Evolutionary conservation across 2,888 invertebrate species (phyloP), one percentile per base, ranked within the genome.

Genomic region (Drosophila siamana): DNA sequence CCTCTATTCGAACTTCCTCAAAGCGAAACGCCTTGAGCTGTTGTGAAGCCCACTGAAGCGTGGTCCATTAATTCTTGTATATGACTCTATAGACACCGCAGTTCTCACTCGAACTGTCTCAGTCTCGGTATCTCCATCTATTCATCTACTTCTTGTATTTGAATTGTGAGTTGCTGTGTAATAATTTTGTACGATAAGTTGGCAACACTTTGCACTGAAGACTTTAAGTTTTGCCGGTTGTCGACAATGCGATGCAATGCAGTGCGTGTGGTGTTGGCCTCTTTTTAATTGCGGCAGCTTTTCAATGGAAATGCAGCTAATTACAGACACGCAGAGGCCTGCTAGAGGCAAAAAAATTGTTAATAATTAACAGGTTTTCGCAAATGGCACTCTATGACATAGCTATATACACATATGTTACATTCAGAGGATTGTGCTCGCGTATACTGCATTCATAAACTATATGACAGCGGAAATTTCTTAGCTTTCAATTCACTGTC

Each of bases 141-240:
- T 44, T 4, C 30, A 6, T 15, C n/a, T 36, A 24, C 11, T 9
- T 28, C 43, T 56, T 28, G 36, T n/a, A 26, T 15, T 30, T 46
- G 46, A 41, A 67, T 55, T 40, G 74, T 48, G 56, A 59, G 47
- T 72, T 78, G 72, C 65, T 86, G 73, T 76, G 82, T 78, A 74
- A 88, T 82, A 80, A 89, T 86, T 87, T 71, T 82, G 88, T 89
- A 88, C 89, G 89, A 79, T 88, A 89, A 89, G 88, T 89, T 86
- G 86, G 88, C 86, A 86, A 86, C 86, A 86, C 71, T 86, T 86
- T 88, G 86, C 89, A 78, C 81, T 46, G 80, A 77, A 64, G 63
- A 82, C 80, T 80, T 78, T 68, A 61, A 50, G 57, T 62, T 73
- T 73, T 72, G 73, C 72, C 69, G 72, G 52, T 52, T 11, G 28